Evolutionary conservation across 2,113 vertebrate species (phyloP), one percentile per base, ranked within the genome.

Genomic region (Dromaius novaehollandiae): DNA sequence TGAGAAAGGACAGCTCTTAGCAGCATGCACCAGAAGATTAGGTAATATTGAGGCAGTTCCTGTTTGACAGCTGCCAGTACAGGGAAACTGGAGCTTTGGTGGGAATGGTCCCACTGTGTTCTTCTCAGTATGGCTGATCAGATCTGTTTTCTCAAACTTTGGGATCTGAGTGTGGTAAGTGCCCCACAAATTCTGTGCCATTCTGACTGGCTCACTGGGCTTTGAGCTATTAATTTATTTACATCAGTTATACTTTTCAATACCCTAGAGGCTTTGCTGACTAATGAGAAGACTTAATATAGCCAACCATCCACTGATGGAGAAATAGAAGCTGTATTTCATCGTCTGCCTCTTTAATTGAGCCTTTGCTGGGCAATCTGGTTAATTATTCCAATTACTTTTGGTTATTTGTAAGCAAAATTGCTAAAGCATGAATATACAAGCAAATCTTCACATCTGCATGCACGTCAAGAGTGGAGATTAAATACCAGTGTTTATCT

Each of bases 381-480:
- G 90, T 84, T 97, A 96, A 80, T 88, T 94, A 95, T 96, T 97
- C 93, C 80, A 86, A 40, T 97, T 96, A 96, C 74, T 89, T 86
- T 82, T 30, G 69, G 90, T 95, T 96, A 86, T 95, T 95, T 96
- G 88, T 95, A 93, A 95, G 79, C 83, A 94, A 90, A 94, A 93
- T 95, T 76, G 82, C 95, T 93, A 82, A 90, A 96, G 86, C 58
- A 6, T 91, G 86, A 94, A 92, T 96, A 73, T 94, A 46, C 83
- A 96, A 96, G 89, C 50, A 93, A 80, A 96, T 93, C 95, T 96
- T 92, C 70, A 9, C 74, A 92, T 96, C 92, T 97, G 95, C 93
- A 89, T 96, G 77, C 86, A 93, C 84, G 90, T 89, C 70, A 87
- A 94, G 90, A 79, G 90, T 93, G 77, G 50, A 93, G 93, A 92